These are phyloP conservation scores for Listrodromus nycthemerus DNA, from an alignment of 2,888 invertebrate genomes.

Conservation along the genomic window DNA sequence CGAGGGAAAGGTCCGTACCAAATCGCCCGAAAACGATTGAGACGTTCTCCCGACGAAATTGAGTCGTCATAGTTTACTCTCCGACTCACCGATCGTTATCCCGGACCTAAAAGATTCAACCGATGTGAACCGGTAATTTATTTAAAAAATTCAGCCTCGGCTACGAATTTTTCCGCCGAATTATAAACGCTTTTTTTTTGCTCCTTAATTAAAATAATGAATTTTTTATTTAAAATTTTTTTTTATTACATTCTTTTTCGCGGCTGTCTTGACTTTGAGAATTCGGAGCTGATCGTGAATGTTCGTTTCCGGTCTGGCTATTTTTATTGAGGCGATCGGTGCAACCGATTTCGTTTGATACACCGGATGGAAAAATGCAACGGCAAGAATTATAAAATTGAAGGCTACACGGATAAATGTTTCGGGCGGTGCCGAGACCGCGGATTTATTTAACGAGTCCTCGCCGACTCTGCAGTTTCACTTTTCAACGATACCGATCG, in stretches of 20 bases:
- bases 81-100: too few relatives aligned
- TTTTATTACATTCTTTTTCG: too few relatives aligned
- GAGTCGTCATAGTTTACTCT: too few relatives aligned
- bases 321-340: constrained; percentile 17
- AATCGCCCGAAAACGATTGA: background rate
- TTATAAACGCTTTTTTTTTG: too few relatives aligned
- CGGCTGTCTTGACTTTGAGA: background rate
- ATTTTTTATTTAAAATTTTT: background rate
- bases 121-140: too few relatives aligned
- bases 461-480: background rate
- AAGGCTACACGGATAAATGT: background rate
- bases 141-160: too few relatives aligned
- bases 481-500: constrained; percentile 31
- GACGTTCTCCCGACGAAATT: too few relatives aligned
- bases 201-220: too few relatives aligned
- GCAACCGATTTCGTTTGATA: constrained; percentile 11
- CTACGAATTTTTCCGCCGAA: too few relatives aligned
- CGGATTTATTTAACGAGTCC: constrained; percentile 34
- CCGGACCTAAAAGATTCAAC: too few relatives aligned
- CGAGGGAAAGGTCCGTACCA: constrained; percentile 8
- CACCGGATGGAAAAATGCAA: constrained; percentile 22
- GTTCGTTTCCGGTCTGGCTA: background rate
- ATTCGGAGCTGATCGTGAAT: constrained; percentile 2
- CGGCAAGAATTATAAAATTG: background rate
- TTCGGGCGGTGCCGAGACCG: background rate